phyloP scores from a whole-genome alignment of 2,113 vertebrate genomes.

The Ramphastos sulfuratus region DNA sequence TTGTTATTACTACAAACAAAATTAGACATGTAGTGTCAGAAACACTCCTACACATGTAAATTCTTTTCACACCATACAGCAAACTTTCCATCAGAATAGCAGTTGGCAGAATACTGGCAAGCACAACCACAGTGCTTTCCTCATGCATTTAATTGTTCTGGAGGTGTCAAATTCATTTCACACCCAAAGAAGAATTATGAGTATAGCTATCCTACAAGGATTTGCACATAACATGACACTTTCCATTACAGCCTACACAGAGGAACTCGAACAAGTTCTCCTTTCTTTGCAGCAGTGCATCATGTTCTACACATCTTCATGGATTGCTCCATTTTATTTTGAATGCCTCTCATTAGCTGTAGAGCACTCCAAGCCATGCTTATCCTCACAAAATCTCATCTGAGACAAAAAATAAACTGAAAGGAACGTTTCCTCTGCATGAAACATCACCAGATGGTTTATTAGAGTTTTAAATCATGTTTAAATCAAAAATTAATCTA shows the following conservation, averaged over 20 bases:
- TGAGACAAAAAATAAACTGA: conserved; percentile 9
- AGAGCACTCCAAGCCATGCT: not conserved
- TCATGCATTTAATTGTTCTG: not conserved
- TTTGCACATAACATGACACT: not conserved
- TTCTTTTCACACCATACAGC: conserved; percentile 4
- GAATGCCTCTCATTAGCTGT: not conserved
- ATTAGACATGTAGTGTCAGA: conserved; percentile 27
- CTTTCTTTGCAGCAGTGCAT: not conserved
- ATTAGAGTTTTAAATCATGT: not conserved
- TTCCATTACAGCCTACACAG: not conserved
- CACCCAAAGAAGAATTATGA: not conserved
- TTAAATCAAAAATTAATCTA: conserved; percentile 9
- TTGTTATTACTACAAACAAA: conserved; percentile 35
- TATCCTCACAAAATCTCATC: not conserved
- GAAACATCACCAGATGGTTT: not conserved
- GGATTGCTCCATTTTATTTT: not conserved
- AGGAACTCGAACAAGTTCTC: not conserved
- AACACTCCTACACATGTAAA: not conserved
- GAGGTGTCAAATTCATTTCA: not conserved
- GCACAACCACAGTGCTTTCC: not conserved
- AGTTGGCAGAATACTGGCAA: not conserved
- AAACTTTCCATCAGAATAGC: conserved; percentile 3
- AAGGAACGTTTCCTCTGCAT: not conserved
- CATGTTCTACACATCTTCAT: not conserved
- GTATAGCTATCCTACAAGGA: not conserved